Evolutionary conservation across 2,888 invertebrate genomes (phyloP), one percentile per base, ranked within the genome.

Genomic region (Tortricodes alternella): DNA sequence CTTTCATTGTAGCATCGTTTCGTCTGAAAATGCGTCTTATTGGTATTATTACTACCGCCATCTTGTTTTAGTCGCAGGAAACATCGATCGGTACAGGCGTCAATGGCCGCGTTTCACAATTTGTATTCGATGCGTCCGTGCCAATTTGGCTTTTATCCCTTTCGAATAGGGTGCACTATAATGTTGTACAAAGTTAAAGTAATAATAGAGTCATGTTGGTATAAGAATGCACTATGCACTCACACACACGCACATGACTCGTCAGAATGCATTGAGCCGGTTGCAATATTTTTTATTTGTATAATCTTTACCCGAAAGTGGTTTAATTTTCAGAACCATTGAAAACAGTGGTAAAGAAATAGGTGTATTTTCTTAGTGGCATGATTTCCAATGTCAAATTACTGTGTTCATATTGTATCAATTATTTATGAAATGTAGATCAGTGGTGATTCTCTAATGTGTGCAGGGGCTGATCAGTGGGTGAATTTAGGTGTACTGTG

Each of bases 51-150:
- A 29, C 37, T 18, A 50, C 7, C 56, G 56, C 56, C 56, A 56
- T 56, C 50, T 56, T 56, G 49, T 32, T 18, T 23, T 7, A 3
- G 16, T 9, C 6, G 6, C 1, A 3, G 32, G n/a, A 23, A 49
- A 44, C 56, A 44, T 56, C 56, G 56, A 15, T 8, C 23, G 56
- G 56, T 56, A 56, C 44, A 50, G 56, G 56, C 56, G 56, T 49
- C 56, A 32, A 13, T 44, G 44, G 13, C 50, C 56, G 50, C 56
- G 56, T 56, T 50, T 37, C 56, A 56, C 56, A 50, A 38, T n/a
- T 49, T 35, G 43, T 38, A 27, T 49, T 29, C 16, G 13, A 8
- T 16, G 21, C 23, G 16, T 15, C 21, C 3, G 7, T 15, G 21
- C 29, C 8, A 32, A 32, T 44, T 13, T 44, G 23, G 37, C 2